Evolutionary conservation across 2,888 invertebrate genomes (phyloP).

Genomic region (Vannuccia rotundouncinata): DNA sequence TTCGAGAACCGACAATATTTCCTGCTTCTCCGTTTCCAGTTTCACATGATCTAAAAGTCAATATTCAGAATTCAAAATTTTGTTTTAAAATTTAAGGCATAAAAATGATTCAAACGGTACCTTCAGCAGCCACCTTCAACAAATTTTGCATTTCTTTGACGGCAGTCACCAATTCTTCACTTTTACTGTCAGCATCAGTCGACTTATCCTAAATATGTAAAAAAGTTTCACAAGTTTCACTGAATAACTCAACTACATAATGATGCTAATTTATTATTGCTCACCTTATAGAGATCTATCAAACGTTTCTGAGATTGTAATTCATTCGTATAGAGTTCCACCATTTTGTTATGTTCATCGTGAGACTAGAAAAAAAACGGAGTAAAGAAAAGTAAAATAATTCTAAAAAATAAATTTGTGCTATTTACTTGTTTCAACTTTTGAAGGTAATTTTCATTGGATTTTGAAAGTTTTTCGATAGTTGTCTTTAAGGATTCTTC

Average conservation of each 20-base stretch:
- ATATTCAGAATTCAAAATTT: neutral
- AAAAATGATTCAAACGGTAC: neutral
- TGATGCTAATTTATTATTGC: neutral
- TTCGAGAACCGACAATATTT: slow-evolving; percentile 9
- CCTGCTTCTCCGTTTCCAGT: neutral
- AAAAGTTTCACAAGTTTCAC: neutral
- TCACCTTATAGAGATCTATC: neutral
- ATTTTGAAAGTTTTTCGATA: neutral
- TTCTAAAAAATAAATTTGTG: neutral
- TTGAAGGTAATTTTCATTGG: neutral
- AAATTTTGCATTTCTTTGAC: neutral
- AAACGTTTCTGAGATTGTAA: neutral
- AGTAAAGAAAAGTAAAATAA: neutral
- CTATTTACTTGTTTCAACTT: neutral
- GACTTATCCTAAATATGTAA: neutral
- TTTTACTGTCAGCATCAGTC: neutral
- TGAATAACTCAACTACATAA: neutral
- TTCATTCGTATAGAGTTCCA: neutral
- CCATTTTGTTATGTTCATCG: neutral
- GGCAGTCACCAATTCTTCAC: neutral
- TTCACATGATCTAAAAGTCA: neutral
- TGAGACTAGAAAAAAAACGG: neutral
- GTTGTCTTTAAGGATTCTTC: neutral
- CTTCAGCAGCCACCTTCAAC: neutral
- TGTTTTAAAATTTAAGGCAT: neutral